Conservation (phyloP, 2,797 vertebrate species). For the Sebastes vulpes region DNA sequence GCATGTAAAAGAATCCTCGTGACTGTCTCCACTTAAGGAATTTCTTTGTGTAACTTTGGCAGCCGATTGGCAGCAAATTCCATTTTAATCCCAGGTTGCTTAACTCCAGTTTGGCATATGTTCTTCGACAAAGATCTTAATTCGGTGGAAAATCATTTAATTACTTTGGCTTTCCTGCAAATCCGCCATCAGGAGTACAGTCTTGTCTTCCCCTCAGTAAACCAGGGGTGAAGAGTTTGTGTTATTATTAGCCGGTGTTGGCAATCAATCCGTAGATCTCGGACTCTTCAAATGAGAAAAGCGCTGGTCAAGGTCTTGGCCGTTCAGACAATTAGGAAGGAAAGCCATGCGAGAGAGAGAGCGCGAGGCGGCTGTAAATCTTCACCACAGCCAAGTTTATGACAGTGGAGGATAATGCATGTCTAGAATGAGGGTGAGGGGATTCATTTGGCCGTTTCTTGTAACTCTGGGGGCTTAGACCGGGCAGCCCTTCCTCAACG, state of each 20-base stretch:
- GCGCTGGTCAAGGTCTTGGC: constrained; percentile 73
- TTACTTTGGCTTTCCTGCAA: constrained; percentile 67
- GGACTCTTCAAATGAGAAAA: constrained; percentile 51
- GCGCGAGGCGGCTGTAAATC: constrained; percentile 76
- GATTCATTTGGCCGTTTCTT: constrained; percentile 79
- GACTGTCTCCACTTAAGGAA: constrained; percentile 23
- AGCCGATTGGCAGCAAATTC: constrained; percentile 9
- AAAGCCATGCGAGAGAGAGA: constrained; percentile 67
- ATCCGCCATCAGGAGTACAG: constrained; percentile 58
- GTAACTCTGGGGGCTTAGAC: constrained; percentile 61
- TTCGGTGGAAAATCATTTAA: constrained; percentile 76
- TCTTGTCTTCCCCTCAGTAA: constrained; percentile 47
- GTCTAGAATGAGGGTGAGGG: constrained; percentile 73
- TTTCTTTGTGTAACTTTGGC: constrained; percentile 29
- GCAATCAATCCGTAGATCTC: constrained; percentile 67
- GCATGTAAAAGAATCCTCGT: constrained; percentile 18
- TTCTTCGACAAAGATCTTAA: constrained; percentile 58
- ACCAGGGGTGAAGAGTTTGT: constrained; percentile 50
- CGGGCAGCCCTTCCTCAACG: constrained; percentile 47
- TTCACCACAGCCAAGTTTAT: constrained; percentile 81
- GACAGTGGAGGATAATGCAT: constrained; percentile 78
- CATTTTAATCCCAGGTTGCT: constrained; percentile 53
- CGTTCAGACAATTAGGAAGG: constrained; percentile 64
- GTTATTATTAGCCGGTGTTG: constrained; percentile 72
- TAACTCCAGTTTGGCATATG: constrained; percentile 40